Percentiles rank a stretch among this genome's conserved stretches.
Evolutionary conservation across 64 coral and sea anemone species (phyloP).

Genomic region (Actinia tenebrosa): DNA sequence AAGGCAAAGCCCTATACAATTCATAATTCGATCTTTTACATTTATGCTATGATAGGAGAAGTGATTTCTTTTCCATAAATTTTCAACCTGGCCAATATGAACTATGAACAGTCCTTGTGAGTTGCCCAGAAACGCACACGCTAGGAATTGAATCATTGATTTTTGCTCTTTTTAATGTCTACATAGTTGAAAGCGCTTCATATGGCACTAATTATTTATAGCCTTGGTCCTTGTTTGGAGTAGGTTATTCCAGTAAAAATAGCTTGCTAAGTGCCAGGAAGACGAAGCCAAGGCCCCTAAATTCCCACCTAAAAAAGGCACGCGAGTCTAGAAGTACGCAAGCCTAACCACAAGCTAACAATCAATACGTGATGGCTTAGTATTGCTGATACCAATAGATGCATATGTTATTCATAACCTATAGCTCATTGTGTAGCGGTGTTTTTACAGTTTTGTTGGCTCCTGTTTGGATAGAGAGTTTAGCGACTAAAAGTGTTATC

Average conservation of each 20-base stretch:
- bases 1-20: too few species aligned
- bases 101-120: too few species aligned
- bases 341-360: neutral
- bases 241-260: neutral
- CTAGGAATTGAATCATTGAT: too few species aligned
- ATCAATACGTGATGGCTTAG: neutral
- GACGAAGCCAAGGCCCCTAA: neutral
- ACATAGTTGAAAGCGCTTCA: neutral
- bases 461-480: conserved; percentile 9
- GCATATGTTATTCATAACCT: conserved; percentile 1
- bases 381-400: neutral
- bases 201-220: neutral
- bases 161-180: too few species aligned
- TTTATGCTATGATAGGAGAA: too few species aligned
- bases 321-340: neutral
- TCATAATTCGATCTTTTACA: too few species aligned
- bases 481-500: conserved; percentile 1
- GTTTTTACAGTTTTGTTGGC: neutral
- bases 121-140: too few species aligned
- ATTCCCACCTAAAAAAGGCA: neutral
- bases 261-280: neutral
- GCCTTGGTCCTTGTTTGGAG: neutral
- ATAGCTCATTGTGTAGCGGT: neutral
- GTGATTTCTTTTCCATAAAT: too few species aligned
- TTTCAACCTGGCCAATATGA: too few species aligned